Conservation (phyloP, 2,888 invertebrate species). For the Papilio gigon region DNA sequence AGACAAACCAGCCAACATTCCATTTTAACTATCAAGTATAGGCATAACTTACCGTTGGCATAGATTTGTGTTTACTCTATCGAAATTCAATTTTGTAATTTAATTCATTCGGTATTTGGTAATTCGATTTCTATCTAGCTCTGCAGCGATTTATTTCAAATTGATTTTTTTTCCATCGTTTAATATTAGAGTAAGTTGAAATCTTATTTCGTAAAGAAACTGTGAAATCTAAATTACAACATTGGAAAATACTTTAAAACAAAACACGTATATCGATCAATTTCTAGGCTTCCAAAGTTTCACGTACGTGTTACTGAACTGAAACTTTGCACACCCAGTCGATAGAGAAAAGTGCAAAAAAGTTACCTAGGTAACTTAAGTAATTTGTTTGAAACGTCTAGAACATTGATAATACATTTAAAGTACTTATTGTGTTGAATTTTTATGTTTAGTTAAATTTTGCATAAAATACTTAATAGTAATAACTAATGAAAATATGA, state of each 20-base stretch:
- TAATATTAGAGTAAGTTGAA: background rate
- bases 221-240: background rate
- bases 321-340: constrained; percentile 14
- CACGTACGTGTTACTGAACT: constrained; percentile 24
- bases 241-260: background rate
- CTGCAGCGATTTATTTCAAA: background rate
- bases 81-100: constrained; percentile 26
- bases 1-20: constrained; percentile 39
- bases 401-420: background rate
- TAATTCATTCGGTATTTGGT: background rate
- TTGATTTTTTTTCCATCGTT: constrained; percentile 1
- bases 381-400: constrained; percentile 15
- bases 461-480: no score
- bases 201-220: background rate
- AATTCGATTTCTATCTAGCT: constrained; percentile 1
- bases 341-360: constrained; percentile 12
- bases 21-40: constrained; percentile 41
- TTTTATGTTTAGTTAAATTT: background rate
- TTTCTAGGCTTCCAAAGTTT: constrained; percentile 26
- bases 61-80: constrained; percentile 35
- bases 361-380: no score
- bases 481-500: no score
- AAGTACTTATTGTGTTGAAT: constrained; percentile 5
- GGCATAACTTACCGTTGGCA: constrained; percentile 40
- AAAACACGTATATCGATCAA: constrained; percentile 23